A percentile compares a stretch with the other conserved stretches of the same genome.
These are phyloP conservation scores for Drosophila diplacantha DNA, from an alignment of 2,888 invertebrate genomes.

Conservation along the genomic window DNA sequence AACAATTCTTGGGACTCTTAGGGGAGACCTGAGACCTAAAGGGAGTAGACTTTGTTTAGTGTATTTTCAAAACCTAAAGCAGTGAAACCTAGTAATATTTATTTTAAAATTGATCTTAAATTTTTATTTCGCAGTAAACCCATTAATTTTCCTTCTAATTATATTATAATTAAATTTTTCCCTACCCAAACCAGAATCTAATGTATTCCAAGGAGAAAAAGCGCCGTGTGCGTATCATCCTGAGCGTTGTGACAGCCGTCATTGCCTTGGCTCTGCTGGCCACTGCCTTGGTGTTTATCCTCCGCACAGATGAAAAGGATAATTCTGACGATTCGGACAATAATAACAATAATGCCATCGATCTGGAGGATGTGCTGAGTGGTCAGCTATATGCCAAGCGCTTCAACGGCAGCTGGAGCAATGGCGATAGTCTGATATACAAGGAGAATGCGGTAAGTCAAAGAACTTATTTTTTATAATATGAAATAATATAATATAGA, in stretches of 20 bases:
- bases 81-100: no score
- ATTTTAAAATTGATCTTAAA: background rate
- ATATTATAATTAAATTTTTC: slow-evolving; percentile 23
- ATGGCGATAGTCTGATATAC: slow-evolving; percentile 83
- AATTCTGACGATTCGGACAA: slow-evolving; percentile 19
- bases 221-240: slow-evolving; percentile 80
- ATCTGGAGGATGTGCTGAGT: slow-evolving; percentile 84
- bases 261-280: slow-evolving; percentile 80
- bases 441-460: slow-evolving; percentile 77
- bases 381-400: slow-evolving; percentile 83
- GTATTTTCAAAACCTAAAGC: no score
- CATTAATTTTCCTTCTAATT: background rate
- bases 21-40: no score
- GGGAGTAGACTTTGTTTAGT: no score
- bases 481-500: no score
- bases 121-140: fast-evolving
- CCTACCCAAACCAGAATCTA: slow-evolving; percentile 79
- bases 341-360: slow-evolving; percentile 77
- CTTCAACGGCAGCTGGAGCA: slow-evolving; percentile 90
- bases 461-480: background rate
- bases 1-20: no score
- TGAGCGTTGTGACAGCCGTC: slow-evolving; percentile 80
- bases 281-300: slow-evolving; percentile 81
- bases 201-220: slow-evolving; percentile 80
- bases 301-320: slow-evolving; percentile 74